phyloP scores from a whole-genome alignment of 2,113 vertebrate species.

The Pteropus alecto region DNA sequence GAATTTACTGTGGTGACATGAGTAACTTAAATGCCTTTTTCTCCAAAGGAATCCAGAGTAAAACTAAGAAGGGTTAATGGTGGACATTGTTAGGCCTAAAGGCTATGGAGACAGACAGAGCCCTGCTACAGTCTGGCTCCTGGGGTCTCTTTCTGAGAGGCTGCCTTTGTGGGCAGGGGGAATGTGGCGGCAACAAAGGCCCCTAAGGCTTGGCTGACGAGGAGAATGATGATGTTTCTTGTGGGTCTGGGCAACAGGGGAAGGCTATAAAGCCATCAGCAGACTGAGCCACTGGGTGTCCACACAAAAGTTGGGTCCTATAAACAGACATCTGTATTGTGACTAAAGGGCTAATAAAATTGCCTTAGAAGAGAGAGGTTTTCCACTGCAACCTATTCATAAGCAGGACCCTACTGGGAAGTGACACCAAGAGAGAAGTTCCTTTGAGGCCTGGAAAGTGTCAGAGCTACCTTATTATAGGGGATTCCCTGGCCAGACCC shows the following conservation, averaged over 20 bases:
- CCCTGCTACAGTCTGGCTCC: slow-evolving; percentile 51
- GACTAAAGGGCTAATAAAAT: slow-evolving; percentile 85
- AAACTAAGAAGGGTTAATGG: slow-evolving; percentile 53
- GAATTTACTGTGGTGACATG: background rate
- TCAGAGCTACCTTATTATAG: background rate
- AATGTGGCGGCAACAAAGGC: slow-evolving; percentile 66
- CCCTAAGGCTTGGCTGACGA: background rate
- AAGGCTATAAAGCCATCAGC: slow-evolving; percentile 89
- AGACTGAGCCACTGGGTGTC: slow-evolving; percentile 84
- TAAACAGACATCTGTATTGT: slow-evolving; percentile 89
- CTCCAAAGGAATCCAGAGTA: background rate
- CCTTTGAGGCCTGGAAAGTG: slow-evolving; percentile 40
- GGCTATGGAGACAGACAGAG: slow-evolving; percentile 3
- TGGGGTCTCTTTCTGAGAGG: slow-evolving; percentile 60
- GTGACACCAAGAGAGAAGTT: slow-evolving; percentile 8
- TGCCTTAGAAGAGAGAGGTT: slow-evolving; percentile 76
- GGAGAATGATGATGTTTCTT: slow-evolving; percentile 41
- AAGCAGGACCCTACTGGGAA: slow-evolving; percentile 31
- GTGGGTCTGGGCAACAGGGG: slow-evolving; percentile 83
- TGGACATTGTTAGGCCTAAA: background rate
- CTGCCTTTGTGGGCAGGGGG: slow-evolving; percentile 28
- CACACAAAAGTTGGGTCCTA: slow-evolving; percentile 86
- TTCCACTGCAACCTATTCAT: slow-evolving; percentile 58
- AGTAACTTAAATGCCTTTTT: background rate
- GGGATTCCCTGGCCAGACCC: background rate